phyloP scores from a whole-genome alignment of 2,888 invertebrate species.

The Pyrrhosoma nymphula region DNA sequence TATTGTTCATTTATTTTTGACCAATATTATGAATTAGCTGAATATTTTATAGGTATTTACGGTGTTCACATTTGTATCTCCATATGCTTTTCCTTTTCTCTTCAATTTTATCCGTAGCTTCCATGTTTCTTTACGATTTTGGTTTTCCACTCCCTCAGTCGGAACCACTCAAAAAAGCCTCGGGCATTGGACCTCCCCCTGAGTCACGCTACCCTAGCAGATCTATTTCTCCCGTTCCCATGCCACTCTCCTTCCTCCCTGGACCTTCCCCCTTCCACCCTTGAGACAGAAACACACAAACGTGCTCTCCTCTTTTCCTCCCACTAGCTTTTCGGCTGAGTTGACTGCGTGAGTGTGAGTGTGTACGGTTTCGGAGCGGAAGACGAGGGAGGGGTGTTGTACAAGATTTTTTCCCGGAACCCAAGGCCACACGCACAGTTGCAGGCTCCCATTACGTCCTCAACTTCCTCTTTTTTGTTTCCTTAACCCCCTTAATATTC shows the following conservation, averaged over 20 bases:
- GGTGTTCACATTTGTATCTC: too few relatives aligned
- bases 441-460: neutral
- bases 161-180: too few relatives aligned
- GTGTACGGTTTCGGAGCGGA: neutral
- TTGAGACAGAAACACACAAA: conserved; percentile 18
- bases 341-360: neutral
- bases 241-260: neutral
- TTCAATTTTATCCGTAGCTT: too few relatives aligned
- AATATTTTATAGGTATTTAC: too few relatives aligned
- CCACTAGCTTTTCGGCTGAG: conserved; percentile 5
- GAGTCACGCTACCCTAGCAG: too few relatives aligned
- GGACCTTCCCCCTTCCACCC: neutral
- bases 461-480: neutral
- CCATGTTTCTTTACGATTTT: too few relatives aligned
- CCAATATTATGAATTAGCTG: too few relatives aligned
- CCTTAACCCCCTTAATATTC: neutral
- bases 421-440: conserved; percentile 45
- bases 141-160: too few relatives aligned
- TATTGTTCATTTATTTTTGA: too few relatives aligned
- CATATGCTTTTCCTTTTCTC: too few relatives aligned
- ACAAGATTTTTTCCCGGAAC: conserved; percentile 41
- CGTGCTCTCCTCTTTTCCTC: neutral
- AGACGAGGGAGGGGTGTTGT: conserved; percentile 27
- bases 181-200: too few relatives aligned
- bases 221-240: neutral